phyloP scores from a whole-genome alignment of 2,113 vertebrate species.

The Pituophis catenifer region DNA sequence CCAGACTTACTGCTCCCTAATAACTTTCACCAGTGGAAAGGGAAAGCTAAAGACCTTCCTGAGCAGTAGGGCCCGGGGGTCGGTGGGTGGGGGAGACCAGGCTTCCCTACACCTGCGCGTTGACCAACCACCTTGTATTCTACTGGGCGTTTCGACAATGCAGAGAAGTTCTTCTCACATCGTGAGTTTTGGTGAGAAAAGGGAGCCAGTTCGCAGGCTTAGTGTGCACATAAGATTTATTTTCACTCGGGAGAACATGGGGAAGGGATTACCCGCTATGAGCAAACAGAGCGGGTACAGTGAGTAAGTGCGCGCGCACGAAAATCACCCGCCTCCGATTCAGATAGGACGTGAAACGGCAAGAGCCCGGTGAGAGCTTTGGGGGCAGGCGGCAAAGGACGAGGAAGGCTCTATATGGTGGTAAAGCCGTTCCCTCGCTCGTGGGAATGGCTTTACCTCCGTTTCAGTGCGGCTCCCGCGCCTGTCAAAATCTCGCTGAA shows the following conservation, averaged over 20 bases:
- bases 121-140: neutral
- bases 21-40: neutral
- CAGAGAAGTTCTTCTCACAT: neutral
- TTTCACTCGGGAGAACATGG: slow-evolving; percentile 40
- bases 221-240: neutral
- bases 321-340: slow-evolving; percentile 41
- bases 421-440: slow-evolving; percentile 47
- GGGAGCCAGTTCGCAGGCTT: neutral
- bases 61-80: neutral
- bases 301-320: neutral
- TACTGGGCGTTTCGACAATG: neutral
- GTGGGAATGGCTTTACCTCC: neutral
- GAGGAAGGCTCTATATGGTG: slow-evolving; percentile 49
- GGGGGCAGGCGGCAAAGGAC: slow-evolving; percentile 27
- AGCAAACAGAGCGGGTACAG: neutral
- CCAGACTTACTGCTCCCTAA: neutral
- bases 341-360: slow-evolving; percentile 44
- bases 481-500: neutral
- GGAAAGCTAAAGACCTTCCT: neutral
- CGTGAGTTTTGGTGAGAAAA: neutral
- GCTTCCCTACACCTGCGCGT: neutral
- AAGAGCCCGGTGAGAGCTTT: slow-evolving; percentile 42
- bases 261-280: slow-evolving; percentile 32
- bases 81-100: fast-evolving
- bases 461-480: neutral